Base-by-base conservation (phyloP, 2,797 vertebrate genomes). In the Ctenopoma kingsleyae region DNA sequence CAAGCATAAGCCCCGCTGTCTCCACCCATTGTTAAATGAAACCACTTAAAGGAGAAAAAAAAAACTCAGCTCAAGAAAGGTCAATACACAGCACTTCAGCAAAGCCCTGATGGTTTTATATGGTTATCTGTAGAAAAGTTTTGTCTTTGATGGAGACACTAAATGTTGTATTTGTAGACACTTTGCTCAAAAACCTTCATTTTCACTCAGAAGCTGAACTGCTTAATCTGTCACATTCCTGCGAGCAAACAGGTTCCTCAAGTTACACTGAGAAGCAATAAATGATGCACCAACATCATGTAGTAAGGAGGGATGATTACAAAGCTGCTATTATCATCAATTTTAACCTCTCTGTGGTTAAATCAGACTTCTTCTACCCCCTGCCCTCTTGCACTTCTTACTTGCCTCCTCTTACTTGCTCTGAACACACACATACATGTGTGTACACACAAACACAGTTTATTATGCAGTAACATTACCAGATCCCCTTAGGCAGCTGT, bases 391-490 rank as follows among this genome's bases (percentile, higher is more conserved):
- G 55, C 76, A 41, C 75, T 73, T 76, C 52, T 71, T 74, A 25
- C 38, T 55, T 35, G 25, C 56, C 35, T 61, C 23, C 20, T 64
- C 57, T 64, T 6, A 52, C 63, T 59, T 70, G 52, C 41, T 43
- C 35, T 20, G 38, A 73, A 80, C 67, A 73, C 63, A 58, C 20
- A 38, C 55, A 72, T 60, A 50, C 30, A 32, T 25, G 41, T 17
- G 4, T 49, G 20, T 72, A 61, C 70, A 76, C 86, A 87, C 81
- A 87, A 60, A 82, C 80, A 86, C 74, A 80, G 80, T 87, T 89
- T 94, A 91, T 94, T 92, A 93, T 92, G 91, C 92, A 91, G 91
- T 92, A 91, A 92, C 92, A 92, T 92, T 90, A 91, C 82, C 86
- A 86, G 89, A 90, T 86, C 89, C 91, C 93, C 89, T 87, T 89